Percentiles rank a stretch among this genome's conserved stretches.
These are phyloP conservation scores for Scytalopus superciliaris DNA, from an alignment of 2,113 vertebrate species.

Conservation along the genomic window DNA sequence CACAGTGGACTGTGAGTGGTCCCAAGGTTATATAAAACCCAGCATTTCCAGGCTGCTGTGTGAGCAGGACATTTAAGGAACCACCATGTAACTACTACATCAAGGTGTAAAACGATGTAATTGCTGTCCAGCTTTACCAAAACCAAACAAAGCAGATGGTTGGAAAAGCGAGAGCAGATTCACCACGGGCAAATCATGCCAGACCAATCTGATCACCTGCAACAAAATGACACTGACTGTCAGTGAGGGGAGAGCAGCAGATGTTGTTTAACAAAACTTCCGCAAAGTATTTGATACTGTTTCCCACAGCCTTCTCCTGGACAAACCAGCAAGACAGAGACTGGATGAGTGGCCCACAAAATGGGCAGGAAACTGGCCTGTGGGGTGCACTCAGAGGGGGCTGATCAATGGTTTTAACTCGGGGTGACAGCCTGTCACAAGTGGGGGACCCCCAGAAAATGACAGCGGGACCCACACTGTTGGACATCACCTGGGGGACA, in stretches of 20 bases:
- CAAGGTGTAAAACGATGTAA: background rate
- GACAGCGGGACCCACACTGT: background rate
- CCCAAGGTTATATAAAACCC: background rate
- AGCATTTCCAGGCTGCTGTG: background rate
- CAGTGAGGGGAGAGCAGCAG: accelerated
- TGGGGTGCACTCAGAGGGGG: accelerated
- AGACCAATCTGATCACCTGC: background rate
- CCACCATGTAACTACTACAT: accelerated
- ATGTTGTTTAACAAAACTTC: background rate
- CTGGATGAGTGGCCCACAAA: accelerated
- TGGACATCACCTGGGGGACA: background rate
- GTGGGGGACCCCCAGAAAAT: background rate
- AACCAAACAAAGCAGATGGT: accelerated
- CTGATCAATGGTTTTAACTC: background rate
- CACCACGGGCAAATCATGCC: accelerated
- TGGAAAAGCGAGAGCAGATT: background rate
- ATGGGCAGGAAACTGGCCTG: accelerated
- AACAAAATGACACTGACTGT: background rate
- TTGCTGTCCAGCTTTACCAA: background rate
- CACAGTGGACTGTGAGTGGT: background rate
- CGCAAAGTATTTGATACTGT: background rate
- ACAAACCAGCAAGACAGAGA: background rate
- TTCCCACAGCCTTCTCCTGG: background rate
- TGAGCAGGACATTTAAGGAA: background rate
- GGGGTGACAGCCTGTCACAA: background rate